Evolutionary conservation across 23 tunicate genomes (phyloP), one percentile per base, ranked within the genome.

Genomic region (Aplidium turbinatum): DNA sequence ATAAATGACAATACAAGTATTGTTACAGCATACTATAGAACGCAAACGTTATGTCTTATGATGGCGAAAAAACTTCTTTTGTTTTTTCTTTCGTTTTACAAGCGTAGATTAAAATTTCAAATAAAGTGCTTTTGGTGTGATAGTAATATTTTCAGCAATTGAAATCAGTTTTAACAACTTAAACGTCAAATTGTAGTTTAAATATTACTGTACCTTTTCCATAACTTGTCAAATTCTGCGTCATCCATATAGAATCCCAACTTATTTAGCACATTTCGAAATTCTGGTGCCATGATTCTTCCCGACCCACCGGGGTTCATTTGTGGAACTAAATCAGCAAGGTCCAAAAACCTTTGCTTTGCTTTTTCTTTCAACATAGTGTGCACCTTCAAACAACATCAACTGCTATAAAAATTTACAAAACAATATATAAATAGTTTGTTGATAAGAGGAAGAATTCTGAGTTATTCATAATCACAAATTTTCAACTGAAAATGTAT

Each of bases 291-390:
- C 79, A 88, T 81, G 24, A 88, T 82, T 16, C 86, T 60, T 18
- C 78, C 87, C 16, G 96, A 88, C 6, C 96, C 96, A 13, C 96
- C 96, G 4, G 96, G 96, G 47, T 88, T 88, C 86, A 88, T 76
- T 67, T 88, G 96, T 0, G 96, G 96, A 50, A 88, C 96, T 0
- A 88, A 68, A 81, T 88, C 96, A 42, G 96, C 96, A 9, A 88
- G 45, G 60, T 88, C 96, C 54, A 88, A 38, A 61, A 88, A 88
- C 33, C 96, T 68, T 58, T 88, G 96, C 45, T 88, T 88, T 58
- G 96, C 86, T 73, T 78, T 70, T 81, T 88, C 96, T 38, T 76
- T 88, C 57, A 88, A 35, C 63, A 75, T 83, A n/a, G 86, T 82
- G 63, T 88, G 96, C 33, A 88, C 96, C 83, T 88, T 83, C 2